phyloP scores from a whole-genome alignment of 2,113 vertebrate genomes.

The Cinclus mexicanus region DNA sequence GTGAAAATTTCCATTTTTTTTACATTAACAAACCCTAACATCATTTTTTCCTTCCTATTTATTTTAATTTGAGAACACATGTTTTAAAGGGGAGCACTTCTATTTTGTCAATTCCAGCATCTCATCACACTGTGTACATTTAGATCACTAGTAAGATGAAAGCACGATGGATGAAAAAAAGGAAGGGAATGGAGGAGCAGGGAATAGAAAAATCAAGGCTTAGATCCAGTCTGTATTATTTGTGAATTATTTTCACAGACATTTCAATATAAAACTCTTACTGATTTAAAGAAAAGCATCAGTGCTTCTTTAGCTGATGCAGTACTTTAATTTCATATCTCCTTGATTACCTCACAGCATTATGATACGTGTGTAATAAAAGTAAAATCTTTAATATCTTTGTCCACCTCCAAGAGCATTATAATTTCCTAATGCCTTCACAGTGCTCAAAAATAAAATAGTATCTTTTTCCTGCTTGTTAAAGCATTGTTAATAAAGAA shows the following conservation, averaged over 20 bases:
- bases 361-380: neutral
- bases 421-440: neutral
- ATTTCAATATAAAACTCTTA: neutral
- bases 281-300: neutral
- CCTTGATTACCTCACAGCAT: neutral
- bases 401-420: neutral
- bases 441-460: neutral
- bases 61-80: neutral
- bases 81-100: neutral
- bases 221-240: neutral
- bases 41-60: neutral
- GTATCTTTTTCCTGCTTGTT: neutral
- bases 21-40: neutral
- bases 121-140: neutral
- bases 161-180: neutral
- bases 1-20: neutral
- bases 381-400: constrained; percentile 2
- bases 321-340: neutral
- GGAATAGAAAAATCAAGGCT: neutral
- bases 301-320: neutral
- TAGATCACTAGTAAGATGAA: neutral
- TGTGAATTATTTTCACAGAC: neutral
- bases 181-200: neutral
- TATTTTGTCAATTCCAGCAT: neutral
- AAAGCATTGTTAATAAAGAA: neutral